Evolutionary conservation across 2,888 invertebrate species (phyloP).

Genomic region (Suillia variegata): DNA sequence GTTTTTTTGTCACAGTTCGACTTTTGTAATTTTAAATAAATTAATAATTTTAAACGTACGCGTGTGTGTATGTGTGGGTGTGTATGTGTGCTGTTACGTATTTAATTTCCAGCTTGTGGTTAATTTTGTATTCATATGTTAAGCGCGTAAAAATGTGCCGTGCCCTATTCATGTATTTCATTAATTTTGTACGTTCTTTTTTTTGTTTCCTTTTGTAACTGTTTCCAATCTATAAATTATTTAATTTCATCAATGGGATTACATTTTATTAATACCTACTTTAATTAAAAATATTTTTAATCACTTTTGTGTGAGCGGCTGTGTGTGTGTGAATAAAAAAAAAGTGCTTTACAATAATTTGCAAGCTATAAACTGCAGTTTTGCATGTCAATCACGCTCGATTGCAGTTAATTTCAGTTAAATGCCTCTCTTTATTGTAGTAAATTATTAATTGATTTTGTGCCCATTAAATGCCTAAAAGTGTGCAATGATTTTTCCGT

Average conservation of each 20-base stretch:
- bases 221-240: background rate
- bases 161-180: too few relatives aligned
- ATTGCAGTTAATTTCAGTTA: background rate
- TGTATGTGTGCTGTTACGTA: too few relatives aligned
- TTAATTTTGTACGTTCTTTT: too few relatives aligned
- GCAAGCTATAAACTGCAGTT: background rate
- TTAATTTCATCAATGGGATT: background rate
- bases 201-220: background rate
- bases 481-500: background rate
- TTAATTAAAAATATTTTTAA: constrained; percentile 9
- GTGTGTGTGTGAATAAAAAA: background rate
- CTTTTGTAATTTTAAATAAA: background rate
- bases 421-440: background rate
- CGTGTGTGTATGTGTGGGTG: background rate
- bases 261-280: background rate
- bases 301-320: background rate
- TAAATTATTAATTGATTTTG: background rate
- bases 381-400: constrained; percentile 1
- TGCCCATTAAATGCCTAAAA: background rate
- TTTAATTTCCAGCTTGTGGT: too few relatives aligned
- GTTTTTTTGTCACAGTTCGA: too few relatives aligned
- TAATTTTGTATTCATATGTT: too few relatives aligned
- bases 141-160: too few relatives aligned
- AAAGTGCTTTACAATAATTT: background rate
- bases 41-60: background rate